phyloP scores from a whole-genome alignment of 1,140 invertebrate genomes.

The Drosophila tristis region DNA sequence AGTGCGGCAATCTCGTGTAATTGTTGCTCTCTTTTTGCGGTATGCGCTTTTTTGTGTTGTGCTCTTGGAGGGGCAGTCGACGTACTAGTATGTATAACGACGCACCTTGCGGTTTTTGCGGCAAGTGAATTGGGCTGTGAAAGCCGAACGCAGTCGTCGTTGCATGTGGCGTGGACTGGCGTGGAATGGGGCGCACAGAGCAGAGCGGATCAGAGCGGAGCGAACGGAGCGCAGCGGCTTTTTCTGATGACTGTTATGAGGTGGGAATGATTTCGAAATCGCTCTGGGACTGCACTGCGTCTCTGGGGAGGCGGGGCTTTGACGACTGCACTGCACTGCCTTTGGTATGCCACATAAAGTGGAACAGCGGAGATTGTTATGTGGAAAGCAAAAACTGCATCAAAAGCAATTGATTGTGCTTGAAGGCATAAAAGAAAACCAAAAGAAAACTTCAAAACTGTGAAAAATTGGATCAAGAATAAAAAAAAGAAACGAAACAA shows the following conservation, averaged over 20 bases:
- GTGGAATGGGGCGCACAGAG: conserved; percentile 23
- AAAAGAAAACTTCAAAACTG: too few relatives aligned
- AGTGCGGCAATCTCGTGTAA: conserved; percentile 22
- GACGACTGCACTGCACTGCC: background rate
- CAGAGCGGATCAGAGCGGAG: background rate
- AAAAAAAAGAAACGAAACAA: too few relatives aligned
- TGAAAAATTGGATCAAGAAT: too few relatives aligned
- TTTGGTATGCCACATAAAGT: conserved; percentile 29
- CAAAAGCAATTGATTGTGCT: conserved; percentile 43
- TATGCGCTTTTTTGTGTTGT: conserved; percentile 19
- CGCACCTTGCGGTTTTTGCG: conserved; percentile 80
- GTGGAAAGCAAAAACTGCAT: conserved; percentile 26
- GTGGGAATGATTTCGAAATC: conserved; percentile 57
- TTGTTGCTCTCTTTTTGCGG: conserved; percentile 17
- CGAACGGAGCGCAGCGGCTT: background rate
- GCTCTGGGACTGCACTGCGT: conserved; percentile 31
- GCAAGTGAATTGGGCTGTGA: conserved; percentile 74
- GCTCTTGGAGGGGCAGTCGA: conserved; percentile 55
- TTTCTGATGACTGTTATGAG: conserved; percentile 26
- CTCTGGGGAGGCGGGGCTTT: conserved; percentile 18
- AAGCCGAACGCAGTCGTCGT: conserved; percentile 43
- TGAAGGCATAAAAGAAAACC: conserved; percentile 17
- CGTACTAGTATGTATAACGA: conserved; percentile 35
- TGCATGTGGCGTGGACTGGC: conserved; percentile 10
- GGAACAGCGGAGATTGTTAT: conserved; percentile 33